Evolutionary conservation across 2,797 vertebrate species (phyloP), one percentile per base, ranked within the genome.

Genomic region (Manis pentadactyla): DNA sequence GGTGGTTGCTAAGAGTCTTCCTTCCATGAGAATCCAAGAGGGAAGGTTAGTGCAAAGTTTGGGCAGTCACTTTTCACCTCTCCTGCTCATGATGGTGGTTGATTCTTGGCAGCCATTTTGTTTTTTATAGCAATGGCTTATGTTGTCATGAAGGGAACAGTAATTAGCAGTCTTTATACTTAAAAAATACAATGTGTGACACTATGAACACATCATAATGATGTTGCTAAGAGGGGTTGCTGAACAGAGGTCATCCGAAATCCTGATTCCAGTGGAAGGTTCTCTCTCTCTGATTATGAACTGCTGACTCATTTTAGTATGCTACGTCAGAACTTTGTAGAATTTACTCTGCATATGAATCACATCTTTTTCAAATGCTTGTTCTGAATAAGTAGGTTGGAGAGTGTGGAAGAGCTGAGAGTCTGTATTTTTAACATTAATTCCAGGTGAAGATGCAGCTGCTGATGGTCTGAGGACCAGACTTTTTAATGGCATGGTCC

Each of bases 141-240:
- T 77, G 42, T 31, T 74, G 0, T 84, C 21, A 29, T 5, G 31
- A 95, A 37, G 9, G 63, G 31, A 94, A 93, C 0, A 17, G n/a
- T 63, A 75, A 87, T 92, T 95, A 90, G 68, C 69, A 64, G 27
- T 69, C 78, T 95, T 78, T 79, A 92, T 17, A 37, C 78, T 89
- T 81, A 53, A 57, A 86, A 61, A 89, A 23, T 21, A 84, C 37
- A 94, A 57, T 27, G 29, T n/a, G n/a, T 34, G 49, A 42, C 49
- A 37, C 51, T 90, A 31, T 95, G 85, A 93, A 57, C 63, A 68
- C 21, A 46, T 64, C 29, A 49, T 79, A 69, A 92, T 84, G 79
- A 63, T 74, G 63, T 63, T 84, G 71, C 82, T 42, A 21, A 84
- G 49, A 84, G 31, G 14, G 27, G 10, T 90, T 29, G 79, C 74